A percentile compares a stretch with the other conserved stretches of the same genome.
Conservation (phyloP, 2,113 vertebrate species). For the Kobus ellipsiprymnus region DNA sequence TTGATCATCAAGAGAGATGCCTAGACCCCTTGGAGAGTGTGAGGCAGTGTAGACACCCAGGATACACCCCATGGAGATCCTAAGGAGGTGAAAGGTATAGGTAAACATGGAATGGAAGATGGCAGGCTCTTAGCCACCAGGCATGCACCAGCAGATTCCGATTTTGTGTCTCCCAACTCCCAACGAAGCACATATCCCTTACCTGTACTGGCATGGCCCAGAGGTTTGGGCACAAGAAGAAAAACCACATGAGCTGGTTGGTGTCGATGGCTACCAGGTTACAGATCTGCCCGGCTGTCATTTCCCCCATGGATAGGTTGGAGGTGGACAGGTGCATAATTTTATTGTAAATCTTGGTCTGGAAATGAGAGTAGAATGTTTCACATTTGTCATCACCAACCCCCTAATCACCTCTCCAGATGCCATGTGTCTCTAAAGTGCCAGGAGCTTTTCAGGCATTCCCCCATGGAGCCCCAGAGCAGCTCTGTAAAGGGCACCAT, state of each 20-base stretch:
- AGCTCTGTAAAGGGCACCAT: not conserved
- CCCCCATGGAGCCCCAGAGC: not conserved
- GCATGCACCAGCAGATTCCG: not conserved
- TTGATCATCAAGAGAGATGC: not conserved
- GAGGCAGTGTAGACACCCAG: not conserved
- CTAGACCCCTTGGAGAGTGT: not conserved
- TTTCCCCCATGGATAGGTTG: conserved; percentile 98
- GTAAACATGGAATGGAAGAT: not conserved
- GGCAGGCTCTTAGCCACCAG: not conserved
- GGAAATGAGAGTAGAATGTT: conserved; percentile 53
- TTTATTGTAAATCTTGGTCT: conserved; percentile 99
- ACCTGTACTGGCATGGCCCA: conserved; percentile 99
- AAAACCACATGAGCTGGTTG: conserved; percentile 99
- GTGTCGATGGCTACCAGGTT: conserved; percentile 98
- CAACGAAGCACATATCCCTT: conserved; percentile 37
- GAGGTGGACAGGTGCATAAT: conserved; percentile 98
- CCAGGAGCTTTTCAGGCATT: not conserved
- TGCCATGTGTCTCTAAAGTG: not conserved
- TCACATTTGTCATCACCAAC: not conserved
- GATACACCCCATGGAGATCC: not conserved
- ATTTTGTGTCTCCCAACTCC: not conserved
- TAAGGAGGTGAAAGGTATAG: not conserved
- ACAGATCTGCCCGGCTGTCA: conserved; percentile 96
- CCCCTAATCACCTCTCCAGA: not conserved
- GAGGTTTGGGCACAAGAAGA: conserved; percentile 97